These are phyloP conservation scores for Sternarchorhynchus goeldii DNA, from an alignment of 2,797 vertebrate genomes.

Conservation along the genomic window DNA sequence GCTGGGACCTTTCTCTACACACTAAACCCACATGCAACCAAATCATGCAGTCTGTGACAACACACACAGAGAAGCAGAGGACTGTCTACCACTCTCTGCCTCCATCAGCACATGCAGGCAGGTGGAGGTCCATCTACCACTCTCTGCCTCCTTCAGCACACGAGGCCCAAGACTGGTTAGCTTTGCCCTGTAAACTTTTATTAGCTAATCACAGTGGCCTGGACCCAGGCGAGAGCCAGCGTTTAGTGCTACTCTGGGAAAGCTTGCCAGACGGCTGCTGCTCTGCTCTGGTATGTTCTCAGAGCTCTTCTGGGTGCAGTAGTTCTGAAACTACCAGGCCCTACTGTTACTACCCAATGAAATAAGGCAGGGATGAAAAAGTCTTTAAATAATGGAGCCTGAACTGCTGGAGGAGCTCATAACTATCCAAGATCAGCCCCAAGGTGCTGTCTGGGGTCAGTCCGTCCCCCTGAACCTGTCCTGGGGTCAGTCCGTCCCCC, in stretches of 20 bases:
- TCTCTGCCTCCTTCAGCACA: no score
- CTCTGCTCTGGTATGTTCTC: constrained; percentile 25
- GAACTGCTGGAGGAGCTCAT: constrained; percentile 9
- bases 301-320: constrained; percentile 51
- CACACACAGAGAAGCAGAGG: no score
- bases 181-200: no score
- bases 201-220: no score
- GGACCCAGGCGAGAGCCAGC: background rate
- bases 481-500: constrained; percentile 39
- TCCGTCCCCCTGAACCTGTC: constrained; percentile 30
- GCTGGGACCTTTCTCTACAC: no score
- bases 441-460: background rate
- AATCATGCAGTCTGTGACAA: no score
- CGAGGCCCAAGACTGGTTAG: no score
- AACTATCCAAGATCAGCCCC: constrained; percentile 11
- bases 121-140: no score
- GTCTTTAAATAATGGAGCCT: constrained; percentile 36
- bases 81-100: no score
- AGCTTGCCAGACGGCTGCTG: constrained; percentile 29
- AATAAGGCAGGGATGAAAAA: constrained; percentile 52
- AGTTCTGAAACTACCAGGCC: constrained; percentile 40
- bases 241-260: constrained; percentile 17
- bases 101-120: no score
- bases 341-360: constrained; percentile 42
- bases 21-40: no score